Evolutionary conservation across 1,140 invertebrate species (phyloP), one percentile per base, ranked within the genome.

Genomic region (Pogonomyrmex californicus): DNA sequence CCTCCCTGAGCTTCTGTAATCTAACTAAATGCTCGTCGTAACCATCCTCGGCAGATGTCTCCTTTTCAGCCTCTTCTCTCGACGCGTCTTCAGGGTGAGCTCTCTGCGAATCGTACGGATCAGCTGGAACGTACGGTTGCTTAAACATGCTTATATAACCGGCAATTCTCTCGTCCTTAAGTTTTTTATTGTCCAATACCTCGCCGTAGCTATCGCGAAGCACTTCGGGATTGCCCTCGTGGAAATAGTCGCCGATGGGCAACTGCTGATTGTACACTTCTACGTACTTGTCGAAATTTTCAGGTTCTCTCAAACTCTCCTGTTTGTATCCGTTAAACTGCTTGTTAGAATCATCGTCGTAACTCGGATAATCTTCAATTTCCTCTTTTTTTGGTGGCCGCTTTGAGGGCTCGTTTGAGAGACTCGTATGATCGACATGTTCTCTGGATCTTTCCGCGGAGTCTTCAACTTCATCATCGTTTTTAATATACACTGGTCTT

Each of bases 171-270:
- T 91, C 82, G 0, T 89, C 82, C 2, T 73, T 23, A 3, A 85
- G n/a, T 5, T 89, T 86, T 60, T 88, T 71, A 10, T 91, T 89
- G 36, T 92, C 82, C 54, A 93, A 12, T 1, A 87, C 81, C 14
- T 93, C 86, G 0, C 93, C 93, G n/a, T 94, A 93, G 38, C 91
- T 94, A 38, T 94, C 91, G 1, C 90, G 66, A 14, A 91, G 81
- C 7, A 91, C 62, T 23, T 90, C 90, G 1, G 92, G 85, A 7
- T 86, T 66, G 3, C 71, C 75, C 36, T 85, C 63, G 23, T 90
- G 86, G 6, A 90, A 82, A 14, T 92, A 86, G 0, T 79, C 79
- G 7, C 87, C 88, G 17, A 91, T 65, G 0, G 90, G 90, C 30
- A 91, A 14, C 0, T 85, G 83, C 23, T 79, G 83, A 30, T 86